These are phyloP conservation scores for Phyto melanocephala DNA, from an alignment of 2,888 invertebrate genomes.

Conservation along the genomic window DNA sequence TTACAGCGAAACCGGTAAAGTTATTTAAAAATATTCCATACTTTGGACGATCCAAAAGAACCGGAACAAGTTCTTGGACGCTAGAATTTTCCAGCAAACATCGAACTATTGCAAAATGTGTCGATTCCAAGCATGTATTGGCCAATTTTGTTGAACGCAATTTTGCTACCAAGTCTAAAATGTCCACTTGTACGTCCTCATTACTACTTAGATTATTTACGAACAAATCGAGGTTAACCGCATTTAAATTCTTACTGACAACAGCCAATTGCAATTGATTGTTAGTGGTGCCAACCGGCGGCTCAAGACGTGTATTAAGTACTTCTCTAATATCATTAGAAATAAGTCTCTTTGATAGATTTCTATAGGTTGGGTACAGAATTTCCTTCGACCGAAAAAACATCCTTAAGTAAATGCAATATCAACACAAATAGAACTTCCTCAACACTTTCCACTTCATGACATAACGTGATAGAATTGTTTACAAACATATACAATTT, in stretches of 20 bases:
- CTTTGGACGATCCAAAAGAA: slow-evolving; percentile 89
- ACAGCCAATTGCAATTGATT: slow-evolving; percentile 31
- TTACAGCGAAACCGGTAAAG: slow-evolving; percentile 87
- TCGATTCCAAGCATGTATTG: slow-evolving; percentile 52
- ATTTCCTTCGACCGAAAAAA: slow-evolving; percentile 33
- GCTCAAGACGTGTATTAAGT: slow-evolving; percentile 26
- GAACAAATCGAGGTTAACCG: slow-evolving; percentile 59
- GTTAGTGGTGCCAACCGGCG: neutral
- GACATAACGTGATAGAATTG: slow-evolving; percentile 38
- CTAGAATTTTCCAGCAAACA: slow-evolving; percentile 68
- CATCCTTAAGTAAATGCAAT: slow-evolving; percentile 15
- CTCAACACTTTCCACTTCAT: neutral
- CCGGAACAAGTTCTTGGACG: slow-evolving; percentile 82
- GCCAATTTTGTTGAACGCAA: slow-evolving; percentile 46
- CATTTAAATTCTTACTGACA: slow-evolving; percentile 54
- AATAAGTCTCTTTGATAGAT: slow-evolving; percentile 43
- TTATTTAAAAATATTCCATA: slow-evolving; percentile 96
- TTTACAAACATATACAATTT: neutral
- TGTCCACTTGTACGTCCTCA: slow-evolving; percentile 38
- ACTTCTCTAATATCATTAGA: slow-evolving; percentile 51
- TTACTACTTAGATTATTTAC: slow-evolving; percentile 42
- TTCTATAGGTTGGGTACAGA: slow-evolving; percentile 17
- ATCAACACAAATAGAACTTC: neutral
- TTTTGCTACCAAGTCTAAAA: slow-evolving; percentile 43
- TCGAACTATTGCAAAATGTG: slow-evolving; percentile 65